These are phyloP conservation scores for Danio rerio DNA, from an alignment of 2,113 vertebrate genomes.

Conservation along the genomic window DNA sequence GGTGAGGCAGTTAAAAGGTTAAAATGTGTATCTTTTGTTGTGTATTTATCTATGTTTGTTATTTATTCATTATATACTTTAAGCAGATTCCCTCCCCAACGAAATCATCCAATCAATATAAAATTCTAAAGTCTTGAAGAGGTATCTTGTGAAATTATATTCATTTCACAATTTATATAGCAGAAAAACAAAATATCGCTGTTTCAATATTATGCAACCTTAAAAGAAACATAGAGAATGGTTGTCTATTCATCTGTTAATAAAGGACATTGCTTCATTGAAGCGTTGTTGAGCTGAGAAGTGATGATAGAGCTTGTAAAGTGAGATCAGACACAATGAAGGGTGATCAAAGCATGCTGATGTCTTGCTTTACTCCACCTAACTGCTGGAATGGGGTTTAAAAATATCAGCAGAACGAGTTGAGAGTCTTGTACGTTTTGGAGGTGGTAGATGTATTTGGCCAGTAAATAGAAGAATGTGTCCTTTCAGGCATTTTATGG, in stretches of 20 bases:
- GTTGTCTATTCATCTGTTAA: slow-evolving; percentile 32
- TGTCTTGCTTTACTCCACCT: background rate
- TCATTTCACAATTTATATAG: too few species aligned
- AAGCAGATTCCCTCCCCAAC: too few species aligned
- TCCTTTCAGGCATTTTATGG: background rate
- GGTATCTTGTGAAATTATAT: too few species aligned
- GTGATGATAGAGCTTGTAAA: slow-evolving; percentile 22
- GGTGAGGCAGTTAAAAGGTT: too few species aligned
- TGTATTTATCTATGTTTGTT: too few species aligned
- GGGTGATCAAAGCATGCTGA: slow-evolving; percentile 23
- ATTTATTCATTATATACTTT: too few species aligned
- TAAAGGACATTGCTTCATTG: slow-evolving; percentile 28
- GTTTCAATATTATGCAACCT: too few species aligned
- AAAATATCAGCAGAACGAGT: background rate
- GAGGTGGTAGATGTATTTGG: background rate
- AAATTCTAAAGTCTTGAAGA: too few species aligned
- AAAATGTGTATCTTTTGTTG: too few species aligned
- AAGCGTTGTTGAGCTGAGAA: background rate
- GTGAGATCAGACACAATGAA: slow-evolving; percentile 5
- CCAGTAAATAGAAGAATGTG: background rate
- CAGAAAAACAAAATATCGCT: too few species aligned
- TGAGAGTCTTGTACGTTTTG: background rate
- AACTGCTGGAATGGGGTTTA: background rate
- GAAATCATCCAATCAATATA: too few species aligned
- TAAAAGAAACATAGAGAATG: slow-evolving; percentile 9